Evolutionary conservation across 2,113 vertebrate genomes (phyloP).

Genomic region (Osmerus eperlanus): DNA sequence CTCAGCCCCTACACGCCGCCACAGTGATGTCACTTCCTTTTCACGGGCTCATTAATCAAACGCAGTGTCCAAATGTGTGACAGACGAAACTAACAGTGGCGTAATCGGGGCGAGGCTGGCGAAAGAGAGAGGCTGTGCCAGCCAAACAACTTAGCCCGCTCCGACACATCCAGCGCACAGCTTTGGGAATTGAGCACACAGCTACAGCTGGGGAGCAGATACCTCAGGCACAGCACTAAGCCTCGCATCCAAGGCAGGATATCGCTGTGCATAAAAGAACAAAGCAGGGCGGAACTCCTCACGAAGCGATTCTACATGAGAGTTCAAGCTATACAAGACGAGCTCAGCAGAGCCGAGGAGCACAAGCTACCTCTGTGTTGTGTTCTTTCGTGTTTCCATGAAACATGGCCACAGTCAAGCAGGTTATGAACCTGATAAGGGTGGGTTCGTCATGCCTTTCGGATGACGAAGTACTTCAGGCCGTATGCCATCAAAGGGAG

Average conservation of each 20-base stretch:
- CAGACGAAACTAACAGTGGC: constrained; percentile 49
- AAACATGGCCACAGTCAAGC: neutral
- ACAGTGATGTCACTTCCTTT: constrained; percentile 41
- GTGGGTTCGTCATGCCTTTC: neutral
- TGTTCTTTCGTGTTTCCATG: neutral
- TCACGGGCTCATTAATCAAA: constrained; percentile 56
- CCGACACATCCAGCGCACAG: neutral
- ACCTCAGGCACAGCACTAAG: neutral
- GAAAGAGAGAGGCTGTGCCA: constrained; percentile 15
- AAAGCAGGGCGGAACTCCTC: neutral
- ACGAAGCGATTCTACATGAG: too few relatives aligned
- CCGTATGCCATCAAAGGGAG: too few relatives aligned
- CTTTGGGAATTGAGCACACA: constrained; percentile 28
- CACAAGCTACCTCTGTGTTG: neutral
- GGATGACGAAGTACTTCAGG: neutral
- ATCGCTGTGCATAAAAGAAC: constrained; percentile 13
- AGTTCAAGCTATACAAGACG: too few relatives aligned
- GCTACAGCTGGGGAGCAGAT: constrained; percentile 27
- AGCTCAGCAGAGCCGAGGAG: too few relatives aligned
- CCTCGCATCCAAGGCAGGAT: constrained; percentile 23
- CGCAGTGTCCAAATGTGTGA: constrained; percentile 43
- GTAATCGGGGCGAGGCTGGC: constrained; percentile 28
- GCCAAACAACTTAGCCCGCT: constrained; percentile 16
- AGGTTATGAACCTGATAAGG: neutral
- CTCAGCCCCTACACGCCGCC: constrained; percentile 31